Base-by-base conservation (phyloP, 2,113 vertebrate species). In the Alligator sinensis region DNA sequence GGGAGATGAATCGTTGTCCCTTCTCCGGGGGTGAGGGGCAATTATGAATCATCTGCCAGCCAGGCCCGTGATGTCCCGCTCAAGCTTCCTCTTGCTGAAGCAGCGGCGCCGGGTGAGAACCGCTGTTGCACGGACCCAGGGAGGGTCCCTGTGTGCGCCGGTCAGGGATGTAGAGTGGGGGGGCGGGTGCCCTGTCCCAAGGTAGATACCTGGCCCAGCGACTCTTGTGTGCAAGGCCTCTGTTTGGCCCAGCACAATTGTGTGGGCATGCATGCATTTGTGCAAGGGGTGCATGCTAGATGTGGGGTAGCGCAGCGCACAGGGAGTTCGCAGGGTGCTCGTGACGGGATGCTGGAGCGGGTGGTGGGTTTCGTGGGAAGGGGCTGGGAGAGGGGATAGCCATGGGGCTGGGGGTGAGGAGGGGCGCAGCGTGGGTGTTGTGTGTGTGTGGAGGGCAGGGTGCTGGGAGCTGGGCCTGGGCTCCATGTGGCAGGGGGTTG, bases 1-100 rank as follows among this genome's bases (percentile, higher is more conserved):
- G 6, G 9, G 27, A 62, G 63, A 77, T 90, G 95, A 94, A 85
- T 68, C 9, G 55, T 60, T 90, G 82, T 86, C 84, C 94, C 87
- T 17, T 81, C 80, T 58, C 11, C 0, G 72, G 5, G 28, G 70
- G 54, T 11, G 3, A 17, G 27, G 72, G 28, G 28, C 3, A 22
- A 18, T 18, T 8, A 38, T 6, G 60, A 28, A 5, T 7, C 81
- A 72, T 80, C 62, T 70, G 1, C 68, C 68, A 16, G 24, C 64
- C 24, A n/a, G 68, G 28, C n/a, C 15, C 30, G 30, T 11, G 11
- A 19, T 4, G 8, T 22, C 70, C 14, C 70, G 22, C 64, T 68
- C 64, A 24, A 22, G 77, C n/a, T 8, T 89, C 80, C 70, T 64
- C 30, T 61, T 84, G n/a, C 47, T 24, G 64, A 21, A 16, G 60